These are phyloP conservation scores for Rhagonycha fulva DNA, from an alignment of 2,888 invertebrate genomes.

Conservation along the genomic window DNA sequence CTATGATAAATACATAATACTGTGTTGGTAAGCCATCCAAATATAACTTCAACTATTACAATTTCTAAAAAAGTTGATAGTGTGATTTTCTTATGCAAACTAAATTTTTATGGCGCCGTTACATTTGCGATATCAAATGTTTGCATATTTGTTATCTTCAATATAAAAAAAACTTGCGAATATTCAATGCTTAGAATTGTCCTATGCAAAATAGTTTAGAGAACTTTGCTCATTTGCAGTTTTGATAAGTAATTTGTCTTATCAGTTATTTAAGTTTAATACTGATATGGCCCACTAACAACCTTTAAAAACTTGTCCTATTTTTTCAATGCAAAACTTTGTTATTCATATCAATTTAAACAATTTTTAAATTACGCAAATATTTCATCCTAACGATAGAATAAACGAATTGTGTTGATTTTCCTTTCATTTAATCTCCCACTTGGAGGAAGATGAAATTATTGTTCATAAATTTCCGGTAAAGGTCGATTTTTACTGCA, in stretches of 20 bases:
- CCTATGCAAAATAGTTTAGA: neutral
- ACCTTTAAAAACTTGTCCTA: neutral
- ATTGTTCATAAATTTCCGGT: too few species aligned
- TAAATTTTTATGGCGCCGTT: slow-evolving; percentile 6
- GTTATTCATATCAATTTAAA: neutral
- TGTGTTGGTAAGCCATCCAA: neutral
- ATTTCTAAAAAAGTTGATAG: neutral
- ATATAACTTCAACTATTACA: neutral
- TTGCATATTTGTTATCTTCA: slow-evolving; percentile 15
- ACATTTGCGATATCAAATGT: slow-evolving; percentile 14
- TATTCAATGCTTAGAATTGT: slow-evolving; percentile 3
- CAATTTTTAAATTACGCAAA: neutral
- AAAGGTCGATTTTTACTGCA: too few species aligned
- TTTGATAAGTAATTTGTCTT: slow-evolving; percentile 14
- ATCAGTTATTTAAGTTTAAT: slow-evolving; percentile 8
- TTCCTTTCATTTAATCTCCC: neutral
- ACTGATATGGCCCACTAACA: slow-evolving; percentile 4
- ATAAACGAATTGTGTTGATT: neutral
- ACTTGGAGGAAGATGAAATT: neutral
- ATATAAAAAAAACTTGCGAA: slow-evolving; percentile 9
- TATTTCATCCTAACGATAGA: neutral
- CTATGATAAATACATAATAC: neutral
- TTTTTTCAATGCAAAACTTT: neutral
- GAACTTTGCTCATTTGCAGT: slow-evolving; percentile 18
- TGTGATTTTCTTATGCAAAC: neutral